Conservation (phyloP, 2,888 invertebrate species). For the Lobophora halterata region DNA sequence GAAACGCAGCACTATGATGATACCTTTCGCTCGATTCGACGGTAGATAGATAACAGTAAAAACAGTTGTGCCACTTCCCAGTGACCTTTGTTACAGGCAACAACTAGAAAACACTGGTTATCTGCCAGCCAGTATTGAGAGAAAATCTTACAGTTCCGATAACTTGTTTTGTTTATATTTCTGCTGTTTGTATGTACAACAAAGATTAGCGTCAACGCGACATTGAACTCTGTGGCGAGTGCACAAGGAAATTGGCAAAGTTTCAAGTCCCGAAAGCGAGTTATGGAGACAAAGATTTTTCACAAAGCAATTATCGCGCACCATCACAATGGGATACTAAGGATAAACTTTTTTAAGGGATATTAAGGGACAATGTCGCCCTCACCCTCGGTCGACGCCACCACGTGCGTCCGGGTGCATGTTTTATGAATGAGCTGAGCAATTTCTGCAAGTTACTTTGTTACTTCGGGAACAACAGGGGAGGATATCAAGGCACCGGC, state of each 20-base stretch:
- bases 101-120: slow-evolving; percentile 45
- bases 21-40: slow-evolving; percentile 75
- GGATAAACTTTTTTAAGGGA: slow-evolving; percentile 37
- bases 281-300: slow-evolving; percentile 30
- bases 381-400: slow-evolving; percentile 38
- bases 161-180: slow-evolving; percentile 18
- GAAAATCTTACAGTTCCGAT: slow-evolving; percentile 26
- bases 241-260: slow-evolving; percentile 63
- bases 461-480: slow-evolving; percentile 46
- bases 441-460: slow-evolving; percentile 53
- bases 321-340: slow-evolving; percentile 25
- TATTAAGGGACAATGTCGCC: slow-evolving; percentile 39
- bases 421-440: slow-evolving; percentile 65
- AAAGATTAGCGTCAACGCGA: slow-evolving; percentile 37
- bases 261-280: slow-evolving; percentile 50
- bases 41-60: slow-evolving; percentile 66
- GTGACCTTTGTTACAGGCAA: slow-evolving; percentile 69
- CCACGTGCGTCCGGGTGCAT: slow-evolving; percentile 58
- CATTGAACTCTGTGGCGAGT: slow-evolving; percentile 65
- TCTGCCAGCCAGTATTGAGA: slow-evolving; percentile 28
- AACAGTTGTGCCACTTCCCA: slow-evolving; percentile 71
- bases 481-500: slow-evolving; percentile 41
- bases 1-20: slow-evolving; percentile 61
- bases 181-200: slow-evolving; percentile 20
- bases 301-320: slow-evolving; percentile 26